Evolutionary conservation across 2,888 invertebrate genomes (phyloP).

Genomic region (Acanthosepion lycidas): DNA sequence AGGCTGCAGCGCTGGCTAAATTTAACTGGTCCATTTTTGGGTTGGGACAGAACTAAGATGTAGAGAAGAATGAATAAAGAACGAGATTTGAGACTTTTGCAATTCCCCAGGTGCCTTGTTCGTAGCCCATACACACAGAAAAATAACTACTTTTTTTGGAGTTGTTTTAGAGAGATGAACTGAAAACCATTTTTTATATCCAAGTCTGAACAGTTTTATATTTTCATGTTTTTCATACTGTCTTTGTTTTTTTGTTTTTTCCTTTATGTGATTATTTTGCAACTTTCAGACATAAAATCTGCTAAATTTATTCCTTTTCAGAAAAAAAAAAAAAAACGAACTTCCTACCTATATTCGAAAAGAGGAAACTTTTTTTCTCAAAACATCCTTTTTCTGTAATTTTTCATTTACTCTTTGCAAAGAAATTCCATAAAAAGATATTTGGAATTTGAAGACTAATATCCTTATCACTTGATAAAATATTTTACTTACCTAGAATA

Average conservation of each 20-base stretch:
- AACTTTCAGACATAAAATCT: not conserved
- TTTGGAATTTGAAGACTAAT: no score
- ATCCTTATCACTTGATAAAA: no score
- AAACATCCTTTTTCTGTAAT: no score
- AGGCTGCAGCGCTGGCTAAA: not conserved
- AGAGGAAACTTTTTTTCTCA: not conserved
- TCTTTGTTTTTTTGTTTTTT: not conserved
- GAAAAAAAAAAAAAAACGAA: not conserved
- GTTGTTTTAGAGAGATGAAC: not conserved
- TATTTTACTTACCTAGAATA: no score
- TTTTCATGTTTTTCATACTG: not conserved
- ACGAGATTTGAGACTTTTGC: not conserved
- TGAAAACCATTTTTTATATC: not conserved
- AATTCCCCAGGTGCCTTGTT: not conserved
- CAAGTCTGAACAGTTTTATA: not conserved
- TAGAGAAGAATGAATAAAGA: not conserved
- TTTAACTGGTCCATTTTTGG: not conserved
- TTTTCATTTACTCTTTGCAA: no score
- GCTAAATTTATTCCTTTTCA: not conserved
- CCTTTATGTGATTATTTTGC: not conserved
- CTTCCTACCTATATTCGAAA: not conserved
- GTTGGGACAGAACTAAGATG: not conserved
- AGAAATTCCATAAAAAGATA: no score
- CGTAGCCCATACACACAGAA: not conserved
- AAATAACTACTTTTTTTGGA: not conserved